Evolutionary conservation across 2,797 vertebrate species (phyloP).

Genomic region (Amblyopsis hoosieri): DNA sequence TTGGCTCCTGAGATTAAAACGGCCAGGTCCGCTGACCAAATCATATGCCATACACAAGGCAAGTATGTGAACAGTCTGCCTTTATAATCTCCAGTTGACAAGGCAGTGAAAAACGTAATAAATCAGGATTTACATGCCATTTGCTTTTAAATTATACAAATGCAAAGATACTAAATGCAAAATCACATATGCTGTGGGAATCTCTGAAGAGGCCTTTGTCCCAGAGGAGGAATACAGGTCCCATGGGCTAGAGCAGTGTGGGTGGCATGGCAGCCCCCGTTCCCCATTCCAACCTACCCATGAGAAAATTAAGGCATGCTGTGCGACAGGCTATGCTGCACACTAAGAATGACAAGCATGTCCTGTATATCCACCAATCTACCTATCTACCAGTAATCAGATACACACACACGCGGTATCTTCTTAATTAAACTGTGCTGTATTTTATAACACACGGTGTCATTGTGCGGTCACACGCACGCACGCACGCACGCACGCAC

Average conservation of each 20-base stretch:
- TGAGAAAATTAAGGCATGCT: constrained; percentile 65
- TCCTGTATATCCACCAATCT: constrained; percentile 52
- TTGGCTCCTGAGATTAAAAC: no score
- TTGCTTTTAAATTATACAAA: no score
- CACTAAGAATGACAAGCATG: constrained; percentile 75
- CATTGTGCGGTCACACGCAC: neutral
- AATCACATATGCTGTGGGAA: neutral
- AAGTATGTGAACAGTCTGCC: no score
- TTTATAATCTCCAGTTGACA: no score
- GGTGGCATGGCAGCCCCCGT: constrained; percentile 35
- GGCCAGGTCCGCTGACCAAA: no score
- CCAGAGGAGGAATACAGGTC: constrained; percentile 37
- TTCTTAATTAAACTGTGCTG: constrained; percentile 9
- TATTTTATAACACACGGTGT: neutral
- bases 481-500: constrained; percentile 5
- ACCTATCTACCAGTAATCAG: constrained; percentile 20
- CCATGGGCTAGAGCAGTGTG: constrained; percentile 35
- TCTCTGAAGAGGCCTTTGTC: constrained; percentile 31
- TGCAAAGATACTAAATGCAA: no score
- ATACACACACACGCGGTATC: constrained; percentile 2
- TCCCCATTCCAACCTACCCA: neutral
- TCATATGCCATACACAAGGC: no score
- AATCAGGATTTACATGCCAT: no score
- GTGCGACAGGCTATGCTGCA: constrained; percentile 60
- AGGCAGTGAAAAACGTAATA: no score